Percentiles rank a stretch among this genome's conserved stretches.
These are phyloP conservation scores for Drosophila rellima DNA, from an alignment of 2,888 invertebrate species.

Conservation along the genomic window DNA sequence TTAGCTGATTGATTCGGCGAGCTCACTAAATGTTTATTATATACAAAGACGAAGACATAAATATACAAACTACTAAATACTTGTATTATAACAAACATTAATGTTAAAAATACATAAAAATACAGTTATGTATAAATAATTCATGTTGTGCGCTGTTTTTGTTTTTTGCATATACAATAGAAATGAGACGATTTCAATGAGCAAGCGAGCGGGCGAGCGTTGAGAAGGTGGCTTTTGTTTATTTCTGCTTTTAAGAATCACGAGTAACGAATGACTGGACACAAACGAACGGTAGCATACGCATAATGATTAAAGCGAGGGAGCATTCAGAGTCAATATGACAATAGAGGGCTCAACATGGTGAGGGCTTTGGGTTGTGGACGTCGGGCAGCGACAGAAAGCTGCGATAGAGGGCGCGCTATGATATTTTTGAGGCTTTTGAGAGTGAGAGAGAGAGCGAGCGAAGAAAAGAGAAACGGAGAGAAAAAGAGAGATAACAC, in stretches of 20 bases:
- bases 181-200: slow-evolving; percentile 77
- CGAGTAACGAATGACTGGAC: slow-evolving; percentile 12
- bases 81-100: slow-evolving; percentile 11
- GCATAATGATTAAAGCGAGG: slow-evolving; percentile 10
- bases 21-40: slow-evolving; percentile 44
- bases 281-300: neutral
- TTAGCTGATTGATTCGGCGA: slow-evolving; percentile 26
- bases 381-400: slow-evolving; percentile 4
- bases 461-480: too few relatives aligned
- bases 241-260: neutral
- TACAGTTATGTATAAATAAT: slow-evolving; percentile 1
- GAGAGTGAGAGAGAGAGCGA: neutral
- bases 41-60: slow-evolving; percentile 34
- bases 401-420: neutral
- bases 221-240: neutral
- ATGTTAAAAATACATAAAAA: slow-evolving; percentile 17
- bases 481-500: neutral
- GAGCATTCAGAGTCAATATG: neutral
- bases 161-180: slow-evolving; percentile 66
- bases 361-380: neutral
- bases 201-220: slow-evolving; percentile 65
- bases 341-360: neutral
- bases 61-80: slow-evolving; percentile 19
- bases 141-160: slow-evolving; percentile 20
- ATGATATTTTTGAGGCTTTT: neutral